phyloP scores from a whole-genome alignment of 2,797 vertebrate genomes.

The Rhadinocentrus ornatus region DNA sequence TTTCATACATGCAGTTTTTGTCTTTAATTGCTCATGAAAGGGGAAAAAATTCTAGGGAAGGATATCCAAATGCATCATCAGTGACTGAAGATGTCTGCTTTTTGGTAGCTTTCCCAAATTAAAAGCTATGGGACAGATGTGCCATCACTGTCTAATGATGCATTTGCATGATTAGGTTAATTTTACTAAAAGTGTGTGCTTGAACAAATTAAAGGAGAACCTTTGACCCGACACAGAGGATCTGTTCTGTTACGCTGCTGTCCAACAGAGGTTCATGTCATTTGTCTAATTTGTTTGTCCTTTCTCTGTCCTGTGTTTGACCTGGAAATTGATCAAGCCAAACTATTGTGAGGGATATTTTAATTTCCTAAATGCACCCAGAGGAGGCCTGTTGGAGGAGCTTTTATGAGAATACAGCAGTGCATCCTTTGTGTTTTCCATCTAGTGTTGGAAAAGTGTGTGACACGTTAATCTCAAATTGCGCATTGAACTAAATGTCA shows the following conservation, averaged over 20 bases:
- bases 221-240: too few species aligned
- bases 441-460: background rate
- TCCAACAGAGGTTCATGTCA: background rate
- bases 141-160: too few species aligned
- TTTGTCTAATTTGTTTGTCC: background rate
- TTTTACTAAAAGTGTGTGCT: too few species aligned
- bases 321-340: background rate
- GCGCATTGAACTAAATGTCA: background rate
- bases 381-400: background rate
- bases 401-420: background rate
- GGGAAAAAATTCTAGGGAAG: too few species aligned
- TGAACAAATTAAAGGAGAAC: too few species aligned
- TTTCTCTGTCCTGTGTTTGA: background rate
- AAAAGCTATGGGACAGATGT: background rate
- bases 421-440: background rate
- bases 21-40: background rate
- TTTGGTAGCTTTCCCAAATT: background rate
- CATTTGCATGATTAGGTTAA: too few species aligned
- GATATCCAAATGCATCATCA: too few species aligned
- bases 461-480: background rate
- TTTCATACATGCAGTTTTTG: slow-evolving; percentile 52
- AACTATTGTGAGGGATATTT: background rate
- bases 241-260: too few species aligned
- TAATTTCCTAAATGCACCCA: background rate
- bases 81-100: background rate